phyloP scores from a whole-genome alignment of 2,797 vertebrate species.

The Ptychobarbus kaznakovi region DNA sequence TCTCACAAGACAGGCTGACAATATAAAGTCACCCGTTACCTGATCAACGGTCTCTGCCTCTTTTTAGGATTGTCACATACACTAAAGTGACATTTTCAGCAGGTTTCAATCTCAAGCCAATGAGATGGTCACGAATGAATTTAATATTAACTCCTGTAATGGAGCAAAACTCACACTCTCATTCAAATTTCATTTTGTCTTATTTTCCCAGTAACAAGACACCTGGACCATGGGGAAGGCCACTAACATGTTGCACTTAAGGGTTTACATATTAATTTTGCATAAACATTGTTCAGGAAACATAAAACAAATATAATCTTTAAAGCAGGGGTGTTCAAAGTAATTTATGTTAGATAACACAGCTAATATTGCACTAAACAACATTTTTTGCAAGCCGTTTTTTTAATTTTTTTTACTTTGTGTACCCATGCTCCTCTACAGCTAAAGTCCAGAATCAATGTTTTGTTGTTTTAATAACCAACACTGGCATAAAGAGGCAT shows the following conservation, averaged over 20 bases:
- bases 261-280: neutral
- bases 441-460: neutral
- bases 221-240: neutral
- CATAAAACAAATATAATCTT: neutral
- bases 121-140: neutral
- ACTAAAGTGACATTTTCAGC: conserved; percentile 40
- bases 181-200: neutral
- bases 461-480: neutral
- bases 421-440: neutral
- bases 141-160: neutral
- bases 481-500: neutral
- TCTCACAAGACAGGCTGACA: neutral
- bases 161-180: neutral
- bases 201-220: neutral
- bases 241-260: neutral
- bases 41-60: conserved; percentile 6
- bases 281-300: neutral
- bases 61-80: conserved; percentile 26
- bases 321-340: neutral
- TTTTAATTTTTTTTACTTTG: neutral
- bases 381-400: neutral
- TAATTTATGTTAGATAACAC: neutral
- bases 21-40: neutral
- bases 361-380: neutral
- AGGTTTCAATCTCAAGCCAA: conserved; percentile 29